Base-by-base conservation (phyloP, 1,140 invertebrate genomes). In the Scaptomyza hsui region DNA sequence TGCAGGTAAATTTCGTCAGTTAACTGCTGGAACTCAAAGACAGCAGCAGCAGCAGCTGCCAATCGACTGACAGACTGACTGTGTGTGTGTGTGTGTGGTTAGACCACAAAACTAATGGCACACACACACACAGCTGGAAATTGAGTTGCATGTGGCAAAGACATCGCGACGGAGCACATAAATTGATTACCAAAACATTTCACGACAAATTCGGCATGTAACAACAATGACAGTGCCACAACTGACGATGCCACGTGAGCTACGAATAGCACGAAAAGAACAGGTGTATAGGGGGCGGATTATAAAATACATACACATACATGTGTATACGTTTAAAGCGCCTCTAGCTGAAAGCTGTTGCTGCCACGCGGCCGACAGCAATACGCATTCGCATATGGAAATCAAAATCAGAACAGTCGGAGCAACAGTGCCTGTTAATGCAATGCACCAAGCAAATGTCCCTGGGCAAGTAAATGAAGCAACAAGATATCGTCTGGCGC, bases 171-270 rank as follows among this genome's bases (percentile, higher is more conserved):
- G 61, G 59, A 78, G 64, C 71, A 78, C 72, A 83, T 82, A 82
- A 83, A 82, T 82, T 82, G 79, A 82, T 82, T 82, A 82, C 79
- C 75, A 75, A 75, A 75, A 83, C 71, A 78, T 83, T 82, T 78
- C 71, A 75, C 71, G 80, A 83, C 71, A 82, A 82, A 83, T 82
- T 83, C 78, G 71, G 47, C 71, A 72, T 78, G 75, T 70, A 77
- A 77, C 78, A 80, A 82, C 78, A 81, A 70, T 65, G 72, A 75
- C 76, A 79, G 39, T 18, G 19, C 53, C 53, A 35, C 32, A 44
- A 53, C 55, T 18, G 41, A 45, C 26, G 24, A 32, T 15, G 41
- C 6, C 9, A 53, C 29, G 18, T 37, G 49, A n/a, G 16, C 48
- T 9, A 16, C 15, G n/a, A 29, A 6, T 6, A 13, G 9, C 10